Evolutionary conservation across 2,888 invertebrate genomes (phyloP).

Genomic region (Heliconius charithonia): DNA sequence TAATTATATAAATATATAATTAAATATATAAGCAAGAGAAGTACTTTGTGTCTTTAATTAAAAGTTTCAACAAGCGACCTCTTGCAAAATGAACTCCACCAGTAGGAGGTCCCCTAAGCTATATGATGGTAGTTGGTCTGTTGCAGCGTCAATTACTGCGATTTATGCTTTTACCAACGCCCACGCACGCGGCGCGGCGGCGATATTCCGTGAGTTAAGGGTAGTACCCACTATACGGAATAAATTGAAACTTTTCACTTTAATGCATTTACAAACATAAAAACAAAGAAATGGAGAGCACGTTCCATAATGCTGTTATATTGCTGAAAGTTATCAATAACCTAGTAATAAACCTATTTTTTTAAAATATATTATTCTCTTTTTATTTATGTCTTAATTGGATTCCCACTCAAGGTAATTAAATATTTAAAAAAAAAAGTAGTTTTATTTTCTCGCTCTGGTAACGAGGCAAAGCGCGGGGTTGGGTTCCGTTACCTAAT

Average conservation of each 20-base stretch:
- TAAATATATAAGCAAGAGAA: too few species aligned
- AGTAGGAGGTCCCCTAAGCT: slow-evolving; percentile 13
- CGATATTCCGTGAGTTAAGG: background rate
- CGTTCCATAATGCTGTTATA: too few species aligned
- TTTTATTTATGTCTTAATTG: too few species aligned
- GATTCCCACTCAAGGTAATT: too few species aligned
- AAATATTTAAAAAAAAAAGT: too few species aligned
- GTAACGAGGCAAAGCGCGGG: background rate
- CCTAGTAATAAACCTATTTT: too few species aligned
- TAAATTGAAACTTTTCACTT: background rate
- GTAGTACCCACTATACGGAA: background rate
- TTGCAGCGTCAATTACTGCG: slow-evolving; percentile 56
- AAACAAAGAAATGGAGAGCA: too few species aligned
- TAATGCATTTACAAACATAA: too few species aligned
- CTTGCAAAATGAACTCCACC: slow-evolving; percentile 6
- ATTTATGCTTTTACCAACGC: slow-evolving; percentile 55
- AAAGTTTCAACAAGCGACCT: background rate
- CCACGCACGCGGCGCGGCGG: slow-evolving; percentile 33
- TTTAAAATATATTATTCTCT: too few species aligned
- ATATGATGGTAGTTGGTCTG: slow-evolving; percentile 47
- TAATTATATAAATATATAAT: too few species aligned
- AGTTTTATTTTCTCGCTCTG: too few species aligned
- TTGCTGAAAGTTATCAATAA: too few species aligned
- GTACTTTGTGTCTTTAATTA: background rate
- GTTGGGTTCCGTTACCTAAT: background rate